Evolutionary conservation across 2,113 vertebrate genomes (phyloP), one percentile per base, ranked within the genome.

Genomic region (Saguinus imperator): DNA sequence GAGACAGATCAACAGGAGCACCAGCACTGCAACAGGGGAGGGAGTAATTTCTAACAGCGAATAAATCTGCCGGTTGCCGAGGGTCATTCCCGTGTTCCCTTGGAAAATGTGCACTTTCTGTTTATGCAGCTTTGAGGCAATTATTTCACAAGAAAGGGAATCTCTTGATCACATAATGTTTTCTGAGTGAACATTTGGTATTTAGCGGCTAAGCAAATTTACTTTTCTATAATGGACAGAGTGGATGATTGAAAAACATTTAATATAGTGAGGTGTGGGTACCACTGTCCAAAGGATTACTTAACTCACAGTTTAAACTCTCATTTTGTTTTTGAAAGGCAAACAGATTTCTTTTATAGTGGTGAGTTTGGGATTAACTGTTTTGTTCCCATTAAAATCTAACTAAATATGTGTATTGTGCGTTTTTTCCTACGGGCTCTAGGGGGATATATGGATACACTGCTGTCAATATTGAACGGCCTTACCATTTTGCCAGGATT

Each of bases 141-240:
- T 91, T 97, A 95, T 95, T 94, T 90, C 81, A 92, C 57, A 95
- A 97, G 93, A 94, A 95, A 76, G 88, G 87, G 91, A 96, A 94
- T 95, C 91, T 96, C 96, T 95, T 96, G 84, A 96, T 97, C 95
- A 94, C 75, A 80, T 95, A 94, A 95, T 92, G 85, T 94, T 97
- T 92, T 87, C 94, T 87, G 92, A 97, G 93, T 90, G 97, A 95
- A 88, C 89, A 87, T 92, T 95, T 89, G 81, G 96, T 93, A 93
- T 87, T 97, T 95, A 97, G 95, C 57, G 64, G 95, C 86, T 97
- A 88, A 96, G 93, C 77, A 96, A 97, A 97, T 96, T 97, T 97
- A 87, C 96, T 96, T 92, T 94, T 91, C 91, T 70, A 52, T 94
- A 96, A 97, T 86, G 93, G 94, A 83, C 84, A 91, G 37, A 87